Conservation (phyloP, 2,888 invertebrate genomes). For the Ormyrus nitidulus region DNA sequence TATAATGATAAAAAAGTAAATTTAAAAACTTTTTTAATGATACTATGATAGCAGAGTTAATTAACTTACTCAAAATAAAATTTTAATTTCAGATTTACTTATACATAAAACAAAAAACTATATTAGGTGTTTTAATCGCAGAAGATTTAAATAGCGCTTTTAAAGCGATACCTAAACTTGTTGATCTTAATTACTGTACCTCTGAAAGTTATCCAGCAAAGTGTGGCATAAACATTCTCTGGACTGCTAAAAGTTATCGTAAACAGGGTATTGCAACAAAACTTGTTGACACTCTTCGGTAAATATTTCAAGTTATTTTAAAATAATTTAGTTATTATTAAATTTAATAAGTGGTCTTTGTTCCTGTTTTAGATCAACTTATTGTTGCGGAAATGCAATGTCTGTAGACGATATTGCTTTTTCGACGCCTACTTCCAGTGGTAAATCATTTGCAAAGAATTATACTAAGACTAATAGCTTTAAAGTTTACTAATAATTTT, state of each 20-base stretch:
- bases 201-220: constrained; percentile 83
- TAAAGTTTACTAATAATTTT: constrained; percentile 79
- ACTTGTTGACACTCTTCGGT: constrained; percentile 84
- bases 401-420: constrained; percentile 84
- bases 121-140: constrained; percentile 87
- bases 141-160: constrained; percentile 83
- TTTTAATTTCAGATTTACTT: constrained; percentile 80
- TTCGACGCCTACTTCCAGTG: constrained; percentile 89
- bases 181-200: constrained; percentile 84
- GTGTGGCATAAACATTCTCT: constrained; percentile 90
- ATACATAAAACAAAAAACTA: constrained; percentile 84
- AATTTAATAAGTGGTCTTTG: no score
- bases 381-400: constrained; percentile 82
- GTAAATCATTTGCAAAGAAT: constrained; percentile 84
- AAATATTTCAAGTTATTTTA: constrained; percentile 49
- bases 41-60: neutral
- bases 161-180: constrained; percentile 80
- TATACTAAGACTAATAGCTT: constrained; percentile 84
- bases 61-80: neutral
- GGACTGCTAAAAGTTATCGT: constrained; percentile 85
- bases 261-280: constrained; percentile 83
- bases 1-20: constrained; percentile 73
- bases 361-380: constrained; percentile 78
- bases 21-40: constrained; percentile 14
- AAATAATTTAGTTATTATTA: no score